phyloP scores from a whole-genome alignment of 2,888 invertebrate genomes.

The Xestoiulus laeticollis region DNA sequence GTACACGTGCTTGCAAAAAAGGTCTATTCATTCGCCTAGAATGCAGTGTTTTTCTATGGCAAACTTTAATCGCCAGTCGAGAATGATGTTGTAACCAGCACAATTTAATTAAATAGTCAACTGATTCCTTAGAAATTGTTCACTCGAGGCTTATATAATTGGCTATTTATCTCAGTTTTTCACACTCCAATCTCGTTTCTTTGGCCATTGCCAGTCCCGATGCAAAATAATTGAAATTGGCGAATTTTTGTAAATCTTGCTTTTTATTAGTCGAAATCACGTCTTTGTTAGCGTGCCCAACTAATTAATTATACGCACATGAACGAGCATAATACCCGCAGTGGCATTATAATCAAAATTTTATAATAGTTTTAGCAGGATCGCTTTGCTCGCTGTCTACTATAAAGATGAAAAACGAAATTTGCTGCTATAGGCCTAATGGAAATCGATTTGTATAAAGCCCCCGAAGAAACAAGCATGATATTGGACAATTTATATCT shows the following conservation, averaged over 20 bases:
- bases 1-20: background rate
- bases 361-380: constrained; percentile 21
- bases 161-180: background rate
- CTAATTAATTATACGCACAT: constrained; percentile 40
- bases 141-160: constrained; percentile 20
- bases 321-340: constrained; percentile 34
- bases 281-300: background rate
- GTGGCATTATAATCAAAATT: constrained; percentile 34
- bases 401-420: constrained; percentile 39
- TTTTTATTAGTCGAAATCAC: constrained; percentile 30
- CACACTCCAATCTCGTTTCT: background rate
- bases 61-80: background rate
- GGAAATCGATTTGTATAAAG: constrained; percentile 39
- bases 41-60: background rate
- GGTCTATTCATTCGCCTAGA: background rate
- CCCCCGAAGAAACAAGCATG: constrained; percentile 38
- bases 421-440: constrained; percentile 39
- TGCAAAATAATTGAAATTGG: constrained; percentile 33
- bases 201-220: background rate
- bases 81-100: background rate
- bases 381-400: constrained; percentile 27
- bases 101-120: constrained; percentile 36
- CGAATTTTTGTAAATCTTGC: constrained; percentile 4
- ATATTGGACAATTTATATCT: constrained; percentile 41
- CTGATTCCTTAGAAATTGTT: constrained; percentile 27